These are phyloP conservation scores for Hirtodrosophila alboralis DNA, from an alignment of 2,888 invertebrate species.

Conservation along the genomic window DNA sequence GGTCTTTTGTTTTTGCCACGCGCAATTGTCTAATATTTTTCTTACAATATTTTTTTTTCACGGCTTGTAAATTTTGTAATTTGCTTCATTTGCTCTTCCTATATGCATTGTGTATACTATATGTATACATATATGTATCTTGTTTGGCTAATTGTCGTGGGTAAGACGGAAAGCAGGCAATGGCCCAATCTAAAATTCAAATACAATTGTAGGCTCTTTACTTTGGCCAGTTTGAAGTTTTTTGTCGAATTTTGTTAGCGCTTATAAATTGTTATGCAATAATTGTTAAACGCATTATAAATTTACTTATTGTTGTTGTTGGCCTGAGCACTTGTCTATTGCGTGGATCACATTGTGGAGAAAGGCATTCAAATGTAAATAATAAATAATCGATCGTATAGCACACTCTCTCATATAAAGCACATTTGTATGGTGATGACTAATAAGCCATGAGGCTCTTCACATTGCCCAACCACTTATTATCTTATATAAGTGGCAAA, in stretches of 20 bases:
- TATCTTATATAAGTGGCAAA: conserved; percentile 29
- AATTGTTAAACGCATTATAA: conserved; percentile 23
- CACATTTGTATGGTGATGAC: conserved; percentile 31
- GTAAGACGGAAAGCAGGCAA: conserved; percentile 38
- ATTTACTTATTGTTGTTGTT: conserved; percentile 8
- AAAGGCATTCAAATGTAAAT: conserved; percentile 47
- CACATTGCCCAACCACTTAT: conserved; percentile 27
- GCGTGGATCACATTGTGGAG: conserved; percentile 53
- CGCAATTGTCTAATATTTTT: conserved; percentile 39
- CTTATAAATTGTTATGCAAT: conserved; percentile 55
- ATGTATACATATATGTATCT: conserved; percentile 5
- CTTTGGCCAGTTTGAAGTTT: conserved; percentile 39
- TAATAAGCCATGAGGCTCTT: conserved; percentile 49
- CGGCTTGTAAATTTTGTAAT: conserved; percentile 67
- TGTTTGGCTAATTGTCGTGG: conserved; percentile 63
- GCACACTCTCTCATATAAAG: conserved; percentile 3
- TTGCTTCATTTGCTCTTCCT: conserved; percentile 62
- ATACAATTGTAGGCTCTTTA: conserved; percentile 38
- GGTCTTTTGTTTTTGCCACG: conserved; percentile 35
- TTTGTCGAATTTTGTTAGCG: conserved; percentile 33
- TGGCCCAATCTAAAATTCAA: conserved; percentile 27
- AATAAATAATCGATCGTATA: conserved; percentile 19
- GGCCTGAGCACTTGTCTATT: conserved; percentile 49
- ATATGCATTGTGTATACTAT: conserved; percentile 21
- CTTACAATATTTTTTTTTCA: conserved; percentile 17